phyloP scores from a whole-genome alignment of 2,113 vertebrate species.

The Anthoscopus minutus region DNA sequence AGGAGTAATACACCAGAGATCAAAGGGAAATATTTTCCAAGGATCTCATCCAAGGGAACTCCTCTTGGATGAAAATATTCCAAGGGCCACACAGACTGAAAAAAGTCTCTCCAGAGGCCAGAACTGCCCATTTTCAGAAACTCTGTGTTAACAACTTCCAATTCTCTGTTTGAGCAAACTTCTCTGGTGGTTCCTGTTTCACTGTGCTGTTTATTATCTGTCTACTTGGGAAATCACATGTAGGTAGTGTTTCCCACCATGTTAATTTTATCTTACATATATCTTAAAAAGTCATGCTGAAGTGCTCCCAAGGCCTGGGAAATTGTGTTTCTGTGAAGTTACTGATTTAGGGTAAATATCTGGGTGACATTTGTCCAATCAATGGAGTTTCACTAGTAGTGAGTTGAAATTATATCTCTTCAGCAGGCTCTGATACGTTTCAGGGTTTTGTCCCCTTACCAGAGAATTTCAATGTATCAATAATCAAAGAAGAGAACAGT shows the following conservation, averaged over 20 bases:
- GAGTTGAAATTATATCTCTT: neutral
- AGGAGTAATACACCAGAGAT: conserved; percentile 68
- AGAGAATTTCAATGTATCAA: neutral
- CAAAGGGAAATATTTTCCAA: conserved; percentile 73
- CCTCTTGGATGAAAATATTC: conserved; percentile 65
- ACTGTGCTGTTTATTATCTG: conserved; percentile 42
- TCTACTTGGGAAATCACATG: conserved; percentile 25
- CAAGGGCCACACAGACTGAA: conserved; percentile 73
- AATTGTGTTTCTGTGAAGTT: neutral
- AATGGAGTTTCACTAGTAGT: neutral
- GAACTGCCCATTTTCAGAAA: conserved; percentile 42
- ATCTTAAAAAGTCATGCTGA: neutral
- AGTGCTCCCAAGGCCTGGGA: neutral
- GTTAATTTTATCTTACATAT: neutral
- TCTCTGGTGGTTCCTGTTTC: conserved; percentile 22
- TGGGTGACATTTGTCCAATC: neutral
- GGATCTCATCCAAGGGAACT: conserved; percentile 73
- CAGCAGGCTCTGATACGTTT: neutral
- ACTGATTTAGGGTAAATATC: neutral
- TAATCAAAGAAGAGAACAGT: neutral
- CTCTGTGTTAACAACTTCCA: conserved; percentile 40
- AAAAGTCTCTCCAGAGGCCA: conserved; percentile 43
- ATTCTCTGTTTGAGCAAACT: conserved; percentile 26
- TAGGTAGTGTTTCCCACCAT: conserved; percentile 7
- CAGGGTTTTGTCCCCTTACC: fast-evolving